Percentiles rank a stretch among this genome's conserved stretches.
Conservation (phyloP, 1,140 invertebrate species). For the Daktulosphaira vitifoliae region DNA sequence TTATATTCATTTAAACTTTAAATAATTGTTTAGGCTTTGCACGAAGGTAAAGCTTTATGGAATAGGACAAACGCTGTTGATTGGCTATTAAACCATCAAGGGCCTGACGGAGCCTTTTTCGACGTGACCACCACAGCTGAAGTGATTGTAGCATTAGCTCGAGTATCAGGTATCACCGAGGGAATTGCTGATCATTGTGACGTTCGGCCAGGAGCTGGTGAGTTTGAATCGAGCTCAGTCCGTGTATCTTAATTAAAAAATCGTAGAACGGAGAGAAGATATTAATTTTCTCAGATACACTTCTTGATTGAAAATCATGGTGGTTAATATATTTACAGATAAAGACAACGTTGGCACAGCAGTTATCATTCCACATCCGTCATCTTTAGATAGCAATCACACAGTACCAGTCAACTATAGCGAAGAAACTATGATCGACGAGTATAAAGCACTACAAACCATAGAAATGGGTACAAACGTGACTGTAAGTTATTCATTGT, state of each 20-base stretch:
- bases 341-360: conserved; percentile 26
- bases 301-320: too few species aligned
- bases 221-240: background rate
- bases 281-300: too few species aligned
- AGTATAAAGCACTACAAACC: background rate
- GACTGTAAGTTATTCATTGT: conserved; percentile 71
- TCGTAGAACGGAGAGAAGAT: too few species aligned
- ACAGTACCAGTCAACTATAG: background rate
- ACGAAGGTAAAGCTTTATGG: conserved; percentile 63
- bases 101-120: conserved; percentile 62
- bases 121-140: conserved; percentile 60
- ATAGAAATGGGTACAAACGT: conserved; percentile 42
- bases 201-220: conserved; percentile 18
- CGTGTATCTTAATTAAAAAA: too few species aligned
- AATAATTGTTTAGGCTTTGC: conserved; percentile 57
- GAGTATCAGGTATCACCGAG: conserved; percentile 50
- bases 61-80: conserved; percentile 62
- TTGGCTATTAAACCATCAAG: conserved; percentile 63
- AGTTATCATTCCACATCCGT: conserved; percentile 19
- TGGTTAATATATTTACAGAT: background rate
- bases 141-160: conserved; percentile 61
- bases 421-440: background rate
- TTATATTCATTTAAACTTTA: too few species aligned
- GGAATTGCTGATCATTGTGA: conserved; percentile 59
- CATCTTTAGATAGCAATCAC: background rate